Evolutionary conservation across 2,888 invertebrate genomes (phyloP).

Genomic region (Minunthozetes semirufus): DNA sequence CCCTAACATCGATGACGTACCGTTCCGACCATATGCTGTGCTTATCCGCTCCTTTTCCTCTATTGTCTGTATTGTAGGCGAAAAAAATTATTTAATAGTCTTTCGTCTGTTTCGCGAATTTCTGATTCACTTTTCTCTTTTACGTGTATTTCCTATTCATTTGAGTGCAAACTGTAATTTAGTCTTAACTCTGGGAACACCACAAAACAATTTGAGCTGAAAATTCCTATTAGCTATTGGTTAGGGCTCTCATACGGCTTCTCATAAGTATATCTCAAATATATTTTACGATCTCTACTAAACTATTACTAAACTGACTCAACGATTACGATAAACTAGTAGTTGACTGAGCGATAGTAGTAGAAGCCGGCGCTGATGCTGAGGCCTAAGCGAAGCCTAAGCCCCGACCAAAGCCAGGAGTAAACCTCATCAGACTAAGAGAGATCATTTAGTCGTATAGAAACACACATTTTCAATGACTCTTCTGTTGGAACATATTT

Average conservation of each 20-base stretch:
- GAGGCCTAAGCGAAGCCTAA: neutral
- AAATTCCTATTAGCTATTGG: constrained; percentile 24
- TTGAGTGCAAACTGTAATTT: constrained; percentile 18
- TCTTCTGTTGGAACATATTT: neutral
- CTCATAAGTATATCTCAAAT: neutral
- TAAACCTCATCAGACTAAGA: constrained; percentile 29
- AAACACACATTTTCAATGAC: neutral
- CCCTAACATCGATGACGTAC: no score
- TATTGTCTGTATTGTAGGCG: neutral
- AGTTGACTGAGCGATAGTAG: neutral
- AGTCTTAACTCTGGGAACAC: neutral
- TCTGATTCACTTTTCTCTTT: neutral
- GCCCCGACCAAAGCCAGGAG: neutral
- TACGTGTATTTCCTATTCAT: neutral
- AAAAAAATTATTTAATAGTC: neutral
- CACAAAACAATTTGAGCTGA: neutral
- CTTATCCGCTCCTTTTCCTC: neutral
- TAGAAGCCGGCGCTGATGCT: neutral
- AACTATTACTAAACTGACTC: constrained; percentile 1
- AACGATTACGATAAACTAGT: neutral
- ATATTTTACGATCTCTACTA: constrained; percentile 24
- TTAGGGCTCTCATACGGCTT: neutral
- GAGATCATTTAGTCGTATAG: constrained; percentile 15
- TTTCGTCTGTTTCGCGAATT: neutral
- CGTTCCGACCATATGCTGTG: neutral